phyloP scores from a whole-genome alignment of 1,140 invertebrate species.

The Nomia melanderi region DNA sequence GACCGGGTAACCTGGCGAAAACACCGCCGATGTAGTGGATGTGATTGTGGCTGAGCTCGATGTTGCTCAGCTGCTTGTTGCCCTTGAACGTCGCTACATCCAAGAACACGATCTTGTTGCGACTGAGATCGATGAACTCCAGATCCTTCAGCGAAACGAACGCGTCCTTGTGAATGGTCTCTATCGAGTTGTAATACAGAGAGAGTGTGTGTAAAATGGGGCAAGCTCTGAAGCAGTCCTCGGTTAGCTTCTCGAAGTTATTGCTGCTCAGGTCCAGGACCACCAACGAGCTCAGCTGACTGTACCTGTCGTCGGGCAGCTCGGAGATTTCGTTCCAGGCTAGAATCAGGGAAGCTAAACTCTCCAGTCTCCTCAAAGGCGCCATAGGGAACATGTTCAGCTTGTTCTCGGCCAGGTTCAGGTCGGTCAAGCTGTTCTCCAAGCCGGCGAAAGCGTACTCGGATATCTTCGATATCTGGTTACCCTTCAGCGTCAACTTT shows the following conservation, averaged over 20 bases:
- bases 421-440: slow-evolving; percentile 89
- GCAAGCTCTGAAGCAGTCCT: slow-evolving; percentile 89
- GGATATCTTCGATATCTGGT: slow-evolving; percentile 88
- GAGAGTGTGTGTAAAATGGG: slow-evolving; percentile 90
- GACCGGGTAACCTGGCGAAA: slow-evolving; percentile 88
- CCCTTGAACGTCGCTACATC: slow-evolving; percentile 87
- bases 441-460: slow-evolving; percentile 93
- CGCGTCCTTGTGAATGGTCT: slow-evolving; percentile 88
- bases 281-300: slow-evolving; percentile 86
- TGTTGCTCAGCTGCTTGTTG: slow-evolving; percentile 88
- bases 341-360: slow-evolving; percentile 87
- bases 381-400: slow-evolving; percentile 90
- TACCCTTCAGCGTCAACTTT: slow-evolving; percentile 92
- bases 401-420: slow-evolving; percentile 93
- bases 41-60: slow-evolving; percentile 94
- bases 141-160: slow-evolving; percentile 88
- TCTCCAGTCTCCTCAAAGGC: slow-evolving; percentile 87
- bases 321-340: slow-evolving; percentile 91
- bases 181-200: slow-evolving; percentile 91
- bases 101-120: slow-evolving; percentile 91
- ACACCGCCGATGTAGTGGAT: slow-evolving; percentile 91
- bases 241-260: slow-evolving; percentile 87
- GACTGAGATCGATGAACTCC: slow-evolving; percentile 92
- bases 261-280: slow-evolving; percentile 94
- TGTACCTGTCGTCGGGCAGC: slow-evolving; percentile 87